A percentile compares a stretch with the other conserved stretches of the same genome.
Conservation (phyloP, 2,797 vertebrate genomes). For the Gobio occitaniae region DNA sequence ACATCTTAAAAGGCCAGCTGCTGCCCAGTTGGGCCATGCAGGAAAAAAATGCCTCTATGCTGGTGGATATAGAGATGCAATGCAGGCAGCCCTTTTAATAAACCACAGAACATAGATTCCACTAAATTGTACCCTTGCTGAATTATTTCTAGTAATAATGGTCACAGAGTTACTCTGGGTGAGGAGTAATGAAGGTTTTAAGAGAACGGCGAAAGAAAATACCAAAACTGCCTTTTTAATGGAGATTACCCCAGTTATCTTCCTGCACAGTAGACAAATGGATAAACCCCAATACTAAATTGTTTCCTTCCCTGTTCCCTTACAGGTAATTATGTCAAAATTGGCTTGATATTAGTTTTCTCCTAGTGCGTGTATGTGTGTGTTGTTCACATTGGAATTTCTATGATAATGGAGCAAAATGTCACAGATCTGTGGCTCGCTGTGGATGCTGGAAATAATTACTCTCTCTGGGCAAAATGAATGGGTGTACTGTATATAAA, state of each 20-base stretch:
- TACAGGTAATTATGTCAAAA: conserved; percentile 79
- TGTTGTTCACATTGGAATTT: conserved; percentile 54
- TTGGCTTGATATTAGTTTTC: conserved; percentile 75
- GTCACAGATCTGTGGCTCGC: conserved; percentile 66
- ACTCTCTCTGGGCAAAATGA: conserved; percentile 62
- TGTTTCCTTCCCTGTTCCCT: conserved; percentile 75
- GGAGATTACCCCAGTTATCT: conserved; percentile 70
- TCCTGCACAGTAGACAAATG: conserved; percentile 75
- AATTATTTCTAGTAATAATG: conserved; percentile 70
- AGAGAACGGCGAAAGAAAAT: conserved; percentile 45
- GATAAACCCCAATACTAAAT: conserved; percentile 72
- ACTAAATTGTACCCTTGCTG: conserved; percentile 62
- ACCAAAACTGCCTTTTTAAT: conserved; percentile 65
- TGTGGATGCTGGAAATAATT: conserved; percentile 71
- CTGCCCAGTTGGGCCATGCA: neutral
- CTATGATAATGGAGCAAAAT: conserved; percentile 72
- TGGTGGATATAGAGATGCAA: neutral
- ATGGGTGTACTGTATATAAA: conserved; percentile 64
- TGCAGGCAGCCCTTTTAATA: conserved; percentile 62
- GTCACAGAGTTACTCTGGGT: conserved; percentile 60
- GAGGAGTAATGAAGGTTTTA: conserved; percentile 70
- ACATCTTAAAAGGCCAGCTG: conserved; percentile 26
- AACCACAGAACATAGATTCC: conserved; percentile 51
- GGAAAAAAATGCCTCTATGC: neutral
- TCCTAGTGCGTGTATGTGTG: conserved; percentile 67